A percentile compares a stretch with the other conserved stretches of the same genome.
Evolutionary conservation across 2,888 invertebrate genomes (phyloP).

Genomic region (Apamea crenata): DNA sequence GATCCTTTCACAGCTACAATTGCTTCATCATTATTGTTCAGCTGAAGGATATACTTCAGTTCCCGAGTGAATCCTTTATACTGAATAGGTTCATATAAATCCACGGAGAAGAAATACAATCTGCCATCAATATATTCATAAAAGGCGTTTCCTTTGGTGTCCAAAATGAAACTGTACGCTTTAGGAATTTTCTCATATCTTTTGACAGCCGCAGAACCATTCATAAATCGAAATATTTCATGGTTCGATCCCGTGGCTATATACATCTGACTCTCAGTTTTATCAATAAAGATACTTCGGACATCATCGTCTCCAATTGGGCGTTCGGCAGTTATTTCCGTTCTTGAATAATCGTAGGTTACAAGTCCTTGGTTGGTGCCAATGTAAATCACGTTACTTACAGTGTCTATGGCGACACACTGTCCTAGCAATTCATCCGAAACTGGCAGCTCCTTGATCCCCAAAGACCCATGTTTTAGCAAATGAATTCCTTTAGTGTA

Average conservation of each 20-base stretch:
- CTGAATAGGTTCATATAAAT: constrained; percentile 84
- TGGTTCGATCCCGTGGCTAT: constrained; percentile 83
- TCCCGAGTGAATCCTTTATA: constrained; percentile 87
- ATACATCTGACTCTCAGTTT: constrained; percentile 83
- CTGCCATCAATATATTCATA: constrained; percentile 86
- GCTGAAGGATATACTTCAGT: constrained; percentile 82
- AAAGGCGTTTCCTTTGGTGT: constrained; percentile 82
- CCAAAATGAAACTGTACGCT: constrained; percentile 84
- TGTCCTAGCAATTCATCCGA: constrained; percentile 84
- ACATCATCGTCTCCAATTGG: constrained; percentile 88
- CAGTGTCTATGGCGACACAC: constrained; percentile 81
- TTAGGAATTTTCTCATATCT: constrained; percentile 84
- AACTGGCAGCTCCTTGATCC: constrained; percentile 82
- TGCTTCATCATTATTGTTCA: constrained; percentile 84
- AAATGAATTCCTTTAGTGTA: constrained; percentile 86
- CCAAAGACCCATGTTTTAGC: constrained; percentile 83
- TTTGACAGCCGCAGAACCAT: constrained; percentile 85
- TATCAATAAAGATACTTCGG: constrained; percentile 83
- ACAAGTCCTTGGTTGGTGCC: constrained; percentile 86
- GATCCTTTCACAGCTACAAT: constrained; percentile 86
- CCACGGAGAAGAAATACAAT: constrained; percentile 83
- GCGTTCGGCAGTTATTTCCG: constrained; percentile 83
- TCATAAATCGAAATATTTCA: constrained; percentile 84
- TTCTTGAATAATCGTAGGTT: constrained; percentile 81
- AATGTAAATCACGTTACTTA: constrained; percentile 80